Percentiles rank a stretch among this genome's conserved stretches.
phyloP scores from a whole-genome alignment of 2,797 vertebrate species.

The Dicrostonyx torquatus region DNA sequence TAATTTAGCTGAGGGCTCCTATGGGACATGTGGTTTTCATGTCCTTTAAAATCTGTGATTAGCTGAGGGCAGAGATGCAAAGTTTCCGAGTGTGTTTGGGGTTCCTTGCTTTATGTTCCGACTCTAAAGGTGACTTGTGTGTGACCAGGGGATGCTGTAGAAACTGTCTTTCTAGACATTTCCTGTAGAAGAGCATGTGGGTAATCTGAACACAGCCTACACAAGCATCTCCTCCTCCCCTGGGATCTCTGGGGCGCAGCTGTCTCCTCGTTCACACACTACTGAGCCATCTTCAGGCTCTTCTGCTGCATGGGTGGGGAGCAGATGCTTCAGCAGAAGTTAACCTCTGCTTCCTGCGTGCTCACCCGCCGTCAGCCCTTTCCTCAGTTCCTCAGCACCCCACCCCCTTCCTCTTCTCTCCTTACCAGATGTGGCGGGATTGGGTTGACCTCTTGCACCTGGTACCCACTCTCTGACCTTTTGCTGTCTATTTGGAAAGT shows the following conservation, averaged over 20 bases:
- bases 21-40: neutral
- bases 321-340: neutral
- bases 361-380: neutral
- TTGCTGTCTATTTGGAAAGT: conserved; percentile 48
- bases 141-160: conserved; percentile 67
- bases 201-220: neutral
- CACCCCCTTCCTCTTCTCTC: neutral
- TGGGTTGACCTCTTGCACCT: neutral
- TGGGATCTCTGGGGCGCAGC: conserved; percentile 68
- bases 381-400: neutral
- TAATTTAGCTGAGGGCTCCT: conserved; percentile 67
- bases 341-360: neutral
- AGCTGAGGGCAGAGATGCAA: neutral
- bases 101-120: conserved; percentile 54
- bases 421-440: conserved; percentile 30
- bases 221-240: neutral
- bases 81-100: neutral
- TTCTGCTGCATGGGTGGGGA: neutral
- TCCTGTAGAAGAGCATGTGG: neutral
- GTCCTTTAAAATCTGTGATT: conserved; percentile 38
- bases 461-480: conserved; percentile 5
- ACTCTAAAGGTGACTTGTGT: conserved; percentile 74
- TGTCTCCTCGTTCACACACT: conserved; percentile 64
- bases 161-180: conserved; percentile 54
- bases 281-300: neutral